Percentiles rank a stretch among this genome's conserved stretches.
Conservation (phyloP, 2,888 invertebrate genomes). For the Athrips mouffetella region DNA sequence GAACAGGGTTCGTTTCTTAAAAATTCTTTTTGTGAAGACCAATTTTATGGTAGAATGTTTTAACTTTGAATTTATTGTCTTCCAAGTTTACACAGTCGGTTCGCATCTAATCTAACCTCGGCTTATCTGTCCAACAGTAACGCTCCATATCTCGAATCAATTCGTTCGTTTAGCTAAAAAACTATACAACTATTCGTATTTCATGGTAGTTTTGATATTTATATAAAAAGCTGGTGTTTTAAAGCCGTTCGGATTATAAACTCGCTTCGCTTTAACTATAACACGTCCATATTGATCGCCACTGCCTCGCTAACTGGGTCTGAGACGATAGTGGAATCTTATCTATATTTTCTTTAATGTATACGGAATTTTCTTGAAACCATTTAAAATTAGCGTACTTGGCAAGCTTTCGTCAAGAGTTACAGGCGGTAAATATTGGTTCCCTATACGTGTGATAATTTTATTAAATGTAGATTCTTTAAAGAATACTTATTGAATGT, state of each 20-base stretch:
- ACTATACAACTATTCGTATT: not conserved
- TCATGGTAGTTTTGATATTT: not conserved
- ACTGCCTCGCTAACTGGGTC: constrained; percentile 32
- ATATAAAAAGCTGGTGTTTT: not conserved
- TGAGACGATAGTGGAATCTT: no score
- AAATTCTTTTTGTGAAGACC: constrained; percentile 30
- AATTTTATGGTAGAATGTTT: constrained; percentile 39
- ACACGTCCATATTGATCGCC: constrained; percentile 45
- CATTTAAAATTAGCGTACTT: no score
- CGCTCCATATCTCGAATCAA: not conserved
- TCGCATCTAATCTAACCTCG: not conserved
- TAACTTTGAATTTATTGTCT: constrained; percentile 33
- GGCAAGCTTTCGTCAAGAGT: no score
- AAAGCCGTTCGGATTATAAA: not conserved
- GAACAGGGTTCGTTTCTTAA: not conserved
- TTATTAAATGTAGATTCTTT: no score
- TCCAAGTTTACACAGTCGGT: constrained; percentile 26
- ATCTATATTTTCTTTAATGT: no score
- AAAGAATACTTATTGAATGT: no score
- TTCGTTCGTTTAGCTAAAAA: not conserved
- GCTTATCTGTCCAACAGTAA: not conserved
- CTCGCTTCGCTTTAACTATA: constrained; percentile 19
- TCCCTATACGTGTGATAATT: no score
- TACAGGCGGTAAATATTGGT: no score
- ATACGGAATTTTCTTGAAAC: no score